phyloP scores from a whole-genome alignment of 2,888 invertebrate genomes.

The Netelia melanura region DNA sequence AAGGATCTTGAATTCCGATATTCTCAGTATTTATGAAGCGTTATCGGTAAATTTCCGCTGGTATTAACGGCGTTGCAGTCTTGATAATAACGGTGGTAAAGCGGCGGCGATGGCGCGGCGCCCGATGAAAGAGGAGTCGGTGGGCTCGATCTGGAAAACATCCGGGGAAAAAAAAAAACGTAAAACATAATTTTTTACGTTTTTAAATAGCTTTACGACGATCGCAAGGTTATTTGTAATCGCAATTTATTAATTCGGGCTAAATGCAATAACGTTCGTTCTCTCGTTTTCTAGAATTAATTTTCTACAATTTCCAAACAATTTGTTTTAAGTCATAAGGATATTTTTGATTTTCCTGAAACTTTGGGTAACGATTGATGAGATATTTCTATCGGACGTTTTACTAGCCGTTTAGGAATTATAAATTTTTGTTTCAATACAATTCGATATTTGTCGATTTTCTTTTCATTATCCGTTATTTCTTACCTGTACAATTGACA shows the following conservation, averaged over 20 bases:
- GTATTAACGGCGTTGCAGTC: constrained; percentile 83
- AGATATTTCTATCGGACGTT: too few species aligned
- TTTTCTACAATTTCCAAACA: too few species aligned
- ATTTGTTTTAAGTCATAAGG: too few species aligned
- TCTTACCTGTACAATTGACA: constrained; percentile 83
- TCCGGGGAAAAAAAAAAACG: constrained; percentile 16
- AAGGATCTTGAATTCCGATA: constrained; percentile 83
- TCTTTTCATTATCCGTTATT: not conserved
- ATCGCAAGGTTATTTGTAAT: too few species aligned
- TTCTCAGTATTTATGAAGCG: constrained; percentile 84
- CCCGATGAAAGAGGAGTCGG: constrained; percentile 82
- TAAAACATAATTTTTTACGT: constrained; percentile 2
- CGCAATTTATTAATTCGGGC: too few species aligned
- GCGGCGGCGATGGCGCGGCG: constrained; percentile 82
- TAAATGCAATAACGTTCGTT: too few species aligned
- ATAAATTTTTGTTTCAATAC: not conserved
- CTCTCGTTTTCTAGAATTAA: too few species aligned
- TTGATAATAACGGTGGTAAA: constrained; percentile 82
- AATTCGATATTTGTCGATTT: not conserved
- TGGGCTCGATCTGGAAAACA: constrained; percentile 81
- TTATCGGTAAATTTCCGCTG: constrained; percentile 83
- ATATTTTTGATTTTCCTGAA: too few species aligned
- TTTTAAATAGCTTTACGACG: not conserved
- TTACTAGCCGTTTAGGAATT: too few species aligned
- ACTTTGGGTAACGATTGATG: too few species aligned